Evolutionary conservation across 2,797 vertebrate genomes (phyloP).

Genomic region (Rhinogobio ventralis): DNA sequence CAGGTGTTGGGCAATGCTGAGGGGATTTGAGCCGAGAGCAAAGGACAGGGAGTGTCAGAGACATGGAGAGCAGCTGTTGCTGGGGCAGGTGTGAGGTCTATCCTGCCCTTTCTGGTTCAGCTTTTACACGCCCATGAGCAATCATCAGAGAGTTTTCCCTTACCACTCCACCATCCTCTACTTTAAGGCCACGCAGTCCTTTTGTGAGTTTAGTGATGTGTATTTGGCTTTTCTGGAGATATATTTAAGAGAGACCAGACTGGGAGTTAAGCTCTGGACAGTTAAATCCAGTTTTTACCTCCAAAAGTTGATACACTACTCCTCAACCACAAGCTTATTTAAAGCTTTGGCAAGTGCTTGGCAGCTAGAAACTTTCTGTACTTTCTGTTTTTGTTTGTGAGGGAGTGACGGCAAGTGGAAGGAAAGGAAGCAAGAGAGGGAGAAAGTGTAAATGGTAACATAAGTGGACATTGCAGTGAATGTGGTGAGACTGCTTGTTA

Average conservation of each 20-base stretch:
- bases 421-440: conserved; percentile 12
- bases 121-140: conserved; percentile 45
- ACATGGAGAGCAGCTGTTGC: conserved; percentile 61
- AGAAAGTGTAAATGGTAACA: neutral
- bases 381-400: neutral
- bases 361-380: conserved; percentile 19
- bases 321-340: conserved; percentile 56
- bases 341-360: conserved; percentile 37
- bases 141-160: conserved; percentile 43
- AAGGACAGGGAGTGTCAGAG: conserved; percentile 57
- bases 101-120: conserved; percentile 46
- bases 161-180: conserved; percentile 1
- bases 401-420: neutral
- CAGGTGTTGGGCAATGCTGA: conserved; percentile 42
- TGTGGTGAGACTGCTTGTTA: neutral
- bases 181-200: conserved; percentile 26
- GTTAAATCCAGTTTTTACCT: conserved; percentile 42
- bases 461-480: neutral
- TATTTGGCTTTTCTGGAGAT: conserved; percentile 41
- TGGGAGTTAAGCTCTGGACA: conserved; percentile 30
- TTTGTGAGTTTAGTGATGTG: conserved; percentile 33
- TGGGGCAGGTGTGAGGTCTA: conserved; percentile 59
- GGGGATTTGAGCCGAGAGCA: conserved; percentile 23
- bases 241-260: conserved; percentile 52
- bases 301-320: conserved; percentile 49